Evolutionary conservation across 2,888 invertebrate genomes (phyloP).

Genomic region (Xestia ashworthii): DNA sequence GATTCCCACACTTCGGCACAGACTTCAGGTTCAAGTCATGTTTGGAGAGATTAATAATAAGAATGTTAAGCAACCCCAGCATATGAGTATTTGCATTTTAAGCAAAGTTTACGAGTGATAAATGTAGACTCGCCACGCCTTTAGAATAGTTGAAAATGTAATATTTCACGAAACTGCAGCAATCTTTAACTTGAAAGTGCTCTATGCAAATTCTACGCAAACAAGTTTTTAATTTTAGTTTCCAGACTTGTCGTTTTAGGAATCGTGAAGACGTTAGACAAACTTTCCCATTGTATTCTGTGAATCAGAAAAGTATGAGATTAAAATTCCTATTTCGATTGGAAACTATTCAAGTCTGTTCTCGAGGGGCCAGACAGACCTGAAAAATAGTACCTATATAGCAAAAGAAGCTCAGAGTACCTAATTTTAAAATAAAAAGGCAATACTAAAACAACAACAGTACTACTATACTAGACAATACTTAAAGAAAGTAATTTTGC

Average conservation of each 20-base stretch:
- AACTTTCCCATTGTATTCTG: slow-evolving; percentile 3
- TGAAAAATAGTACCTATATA: background rate
- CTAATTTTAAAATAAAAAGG: background rate
- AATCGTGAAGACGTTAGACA: background rate
- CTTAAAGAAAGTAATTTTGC: no score
- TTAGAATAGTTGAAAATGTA: slow-evolving; percentile 6
- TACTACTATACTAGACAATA: background rate
- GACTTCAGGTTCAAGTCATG: background rate
- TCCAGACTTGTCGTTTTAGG: background rate
- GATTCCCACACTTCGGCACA: background rate
- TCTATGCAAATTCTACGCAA: slow-evolving; percentile 1
- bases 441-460: background rate
- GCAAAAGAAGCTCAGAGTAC: background rate
- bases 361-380: background rate
- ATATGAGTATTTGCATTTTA: slow-evolving; percentile 3
- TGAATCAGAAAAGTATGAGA: background rate
- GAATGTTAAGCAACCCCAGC: background rate
- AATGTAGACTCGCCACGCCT: background rate
- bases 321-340: background rate
- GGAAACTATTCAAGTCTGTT: background rate
- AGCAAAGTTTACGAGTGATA: slow-evolving; percentile 11
- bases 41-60: background rate
- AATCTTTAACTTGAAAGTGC: background rate
- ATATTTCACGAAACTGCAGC: slow-evolving; percentile 7
- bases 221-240: slow-evolving; percentile 2